Evolutionary conservation across 2,113 vertebrate genomes (phyloP).

Genomic region (Ameiurus melas): DNA sequence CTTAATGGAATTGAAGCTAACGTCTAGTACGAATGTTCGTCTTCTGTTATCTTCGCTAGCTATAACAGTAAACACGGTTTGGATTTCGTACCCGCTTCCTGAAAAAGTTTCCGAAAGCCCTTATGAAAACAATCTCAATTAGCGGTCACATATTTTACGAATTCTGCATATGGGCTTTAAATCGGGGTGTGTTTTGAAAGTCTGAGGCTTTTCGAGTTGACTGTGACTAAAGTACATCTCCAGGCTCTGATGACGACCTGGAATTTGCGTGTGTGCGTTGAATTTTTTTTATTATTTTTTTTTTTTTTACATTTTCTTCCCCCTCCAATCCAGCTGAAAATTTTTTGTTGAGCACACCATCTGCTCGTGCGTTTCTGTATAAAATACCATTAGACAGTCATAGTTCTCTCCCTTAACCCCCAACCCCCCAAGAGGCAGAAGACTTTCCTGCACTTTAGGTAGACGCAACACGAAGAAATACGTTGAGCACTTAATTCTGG

Average conservation of each 20-base stretch:
- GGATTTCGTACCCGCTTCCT: background rate
- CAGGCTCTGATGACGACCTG: background rate
- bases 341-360: background rate
- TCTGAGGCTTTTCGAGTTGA: background rate
- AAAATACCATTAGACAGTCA: conserved; percentile 78
- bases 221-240: background rate
- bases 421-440: background rate
- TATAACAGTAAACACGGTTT: background rate
- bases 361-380: conserved; percentile 57
- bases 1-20: background rate
- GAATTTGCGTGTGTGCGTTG: background rate
- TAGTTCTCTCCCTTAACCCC: conserved; percentile 37
- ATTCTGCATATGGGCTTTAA: background rate
- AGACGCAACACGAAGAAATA: conserved; percentile 25
- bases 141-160: background rate
- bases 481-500: conserved; percentile 45
- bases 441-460: conserved; percentile 53
- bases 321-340: too few species aligned
- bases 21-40: background rate
- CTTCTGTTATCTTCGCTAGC: background rate
- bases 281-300: too few species aligned
- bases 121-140: background rate
- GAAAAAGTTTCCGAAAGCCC: background rate
- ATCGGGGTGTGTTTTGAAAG: background rate
- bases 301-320: too few species aligned